Evolutionary conservation across 2,113 vertebrate species (phyloP), one percentile per base, ranked within the genome.

Genomic region (Semnornis frantzii): DNA sequence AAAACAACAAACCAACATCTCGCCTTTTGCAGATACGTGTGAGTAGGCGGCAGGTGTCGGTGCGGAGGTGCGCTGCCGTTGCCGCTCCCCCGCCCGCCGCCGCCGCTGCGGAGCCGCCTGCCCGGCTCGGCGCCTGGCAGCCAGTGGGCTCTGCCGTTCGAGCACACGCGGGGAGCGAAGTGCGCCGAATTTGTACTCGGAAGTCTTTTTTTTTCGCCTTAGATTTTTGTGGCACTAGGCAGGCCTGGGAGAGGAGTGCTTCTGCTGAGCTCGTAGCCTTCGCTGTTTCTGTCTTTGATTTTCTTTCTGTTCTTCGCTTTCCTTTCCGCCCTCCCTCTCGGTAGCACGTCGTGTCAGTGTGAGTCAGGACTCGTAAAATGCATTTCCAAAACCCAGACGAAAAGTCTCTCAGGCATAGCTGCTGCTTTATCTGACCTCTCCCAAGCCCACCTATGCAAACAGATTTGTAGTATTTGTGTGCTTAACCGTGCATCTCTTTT

Each of bases 401-500:
- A 91, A 93, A 95, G 87, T 90, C 97, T 95, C 84, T 92, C 97
- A 96, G 94, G 95, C 96, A 92, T 96, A 97, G 96, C 96, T 93
- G 88, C 85, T 30, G 93, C 96, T 96, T 95, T 95, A 87, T 96
- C 86, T 70, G 89, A 92, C 81, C 54, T 87, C 90, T 95, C 87
- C 90, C 95, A 76, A 93, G 87, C 91, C 93, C 82, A 82, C 92
- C 96, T 96, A 95, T 96, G 96, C 97, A 96, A 98, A 98, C 89
- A 92, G 94, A 97, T 97, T 93, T 95, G 96, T 97, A 94, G 86
- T 97, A 93, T 97, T 96, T 97, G 97, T 95, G 95, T 97, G 97
- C 95, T 97, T 98, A 98, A 98, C 97, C 96, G 95, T 97, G 97
- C 97, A 91, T 98, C 96, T 98, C 97, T 98, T 82, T 97, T 96